Percentiles rank a stretch among this genome's conserved stretches.
These are phyloP conservation scores for Diaprepes abbreviatus DNA, from an alignment of 2,888 invertebrate genomes.

Conservation along the genomic window DNA sequence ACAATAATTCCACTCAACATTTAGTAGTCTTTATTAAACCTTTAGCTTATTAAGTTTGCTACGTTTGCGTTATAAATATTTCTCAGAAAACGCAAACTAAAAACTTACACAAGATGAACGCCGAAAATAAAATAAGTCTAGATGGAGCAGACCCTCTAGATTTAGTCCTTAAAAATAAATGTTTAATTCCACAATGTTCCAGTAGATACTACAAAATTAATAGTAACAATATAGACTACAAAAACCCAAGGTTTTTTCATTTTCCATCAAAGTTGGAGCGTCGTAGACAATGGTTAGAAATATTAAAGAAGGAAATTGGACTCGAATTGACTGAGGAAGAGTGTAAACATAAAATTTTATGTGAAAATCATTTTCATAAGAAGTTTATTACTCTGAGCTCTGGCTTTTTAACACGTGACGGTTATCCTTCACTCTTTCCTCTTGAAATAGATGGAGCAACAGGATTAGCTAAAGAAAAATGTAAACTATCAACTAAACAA, in stretches of 20 bases:
- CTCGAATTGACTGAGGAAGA: not conserved
- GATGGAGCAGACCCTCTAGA: not conserved
- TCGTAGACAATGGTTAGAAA: not conserved
- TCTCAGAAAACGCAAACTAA: no score
- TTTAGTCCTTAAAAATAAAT: not conserved
- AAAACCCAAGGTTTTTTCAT: not conserved
- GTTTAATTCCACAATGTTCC: not conserved
- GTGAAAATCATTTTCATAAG: not conserved
- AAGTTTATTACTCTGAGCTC: not conserved
- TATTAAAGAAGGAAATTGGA: conserved; percentile 1
- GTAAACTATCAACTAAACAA: no score
- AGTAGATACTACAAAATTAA: not conserved
- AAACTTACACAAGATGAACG: no score
- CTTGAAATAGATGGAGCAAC: not conserved
- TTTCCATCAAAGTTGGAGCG: not conserved
- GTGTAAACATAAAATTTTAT: not conserved
- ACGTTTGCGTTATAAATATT: no score
- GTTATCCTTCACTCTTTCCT: not conserved
- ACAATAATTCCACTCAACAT: no score
- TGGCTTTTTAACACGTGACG: not conserved
- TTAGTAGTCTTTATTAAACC: no score
- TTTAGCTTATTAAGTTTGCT: no score
- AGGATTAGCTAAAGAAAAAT: no score
- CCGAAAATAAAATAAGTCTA: no score
- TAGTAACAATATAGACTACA: not conserved